Base-by-base conservation (phyloP, 2,888 invertebrate genomes). In the Harpagoxenus sublaevis region DNA sequence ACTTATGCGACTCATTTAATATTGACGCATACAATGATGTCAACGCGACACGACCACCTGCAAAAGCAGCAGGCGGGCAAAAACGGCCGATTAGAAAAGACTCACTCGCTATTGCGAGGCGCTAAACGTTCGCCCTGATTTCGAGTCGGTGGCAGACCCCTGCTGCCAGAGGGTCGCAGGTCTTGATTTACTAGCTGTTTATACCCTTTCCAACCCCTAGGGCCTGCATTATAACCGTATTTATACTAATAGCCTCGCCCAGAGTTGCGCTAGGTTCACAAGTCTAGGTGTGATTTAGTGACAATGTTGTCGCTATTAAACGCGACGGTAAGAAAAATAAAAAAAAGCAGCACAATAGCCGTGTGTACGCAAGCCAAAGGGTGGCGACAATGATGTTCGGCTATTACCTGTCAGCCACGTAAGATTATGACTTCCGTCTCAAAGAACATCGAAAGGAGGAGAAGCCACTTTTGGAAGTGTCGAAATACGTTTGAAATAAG, bases 161-260 rank as follows among this genome's bases (percentile, higher is more conserved):
- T 84, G 82, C 79, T 86, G 74, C 51, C 84, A 57, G 87, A 91
- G 90, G 92, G 90, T 85, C 85, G 83, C 81, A 84, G 86, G 86
- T 87, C 88, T 90, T 94, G 94, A 94, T 95, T 94, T 94, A 94
- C 91, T 93, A 91, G 92, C 94, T 94, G 94, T 94, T 94, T 94
- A 94, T 94, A 91, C 89, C 93, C 93, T 92, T 90, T 90, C 87
- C 89, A 91, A 89, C 92, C 94, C 93, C 89, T 91, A 82, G 87
- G 84, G 89, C 91, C 90, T 92, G 88, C 89, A 94, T 95, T 94
- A 95, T 94, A 94, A 94, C 92, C 94, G 92, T 94, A 94, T 95
- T 94, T 94, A 94, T 93, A 93, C 93, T 94, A 94, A 94, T 94
- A 94, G 93, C 85, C 90, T 86, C 63, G 86, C 31, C 79, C 66